These are phyloP conservation scores for Euglossa dilemma DNA, from an alignment of 1,140 invertebrate genomes.

Conservation along the genomic window DNA sequence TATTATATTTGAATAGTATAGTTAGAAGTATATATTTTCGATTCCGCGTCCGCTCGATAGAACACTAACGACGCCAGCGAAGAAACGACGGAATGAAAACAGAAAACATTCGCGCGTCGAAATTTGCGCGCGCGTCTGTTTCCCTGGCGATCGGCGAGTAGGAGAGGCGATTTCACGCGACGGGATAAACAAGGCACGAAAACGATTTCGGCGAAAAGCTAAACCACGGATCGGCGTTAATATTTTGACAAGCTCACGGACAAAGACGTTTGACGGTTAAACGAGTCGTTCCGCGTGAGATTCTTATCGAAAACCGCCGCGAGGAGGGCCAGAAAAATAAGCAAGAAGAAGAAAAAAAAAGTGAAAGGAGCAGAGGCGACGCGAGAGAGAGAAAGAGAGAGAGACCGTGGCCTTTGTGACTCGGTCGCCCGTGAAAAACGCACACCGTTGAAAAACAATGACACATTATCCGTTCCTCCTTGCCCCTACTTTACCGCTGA, in stretches of 20 bases:
- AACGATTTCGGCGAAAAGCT: background rate
- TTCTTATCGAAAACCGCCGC: conserved; percentile 30
- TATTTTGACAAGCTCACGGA: conserved; percentile 22
- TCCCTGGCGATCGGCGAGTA: background rate
- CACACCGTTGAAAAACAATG: conserved; percentile 67
- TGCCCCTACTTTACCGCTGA: conserved; percentile 16
- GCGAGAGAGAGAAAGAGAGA: conserved; percentile 17
- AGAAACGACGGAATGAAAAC: background rate
- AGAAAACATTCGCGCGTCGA: background rate
- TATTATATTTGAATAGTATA: too few relatives aligned
- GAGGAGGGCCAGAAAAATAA: conserved; percentile 21
- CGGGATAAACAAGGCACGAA: background rate
- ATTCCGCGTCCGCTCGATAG: too few relatives aligned
- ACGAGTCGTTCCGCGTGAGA: conserved; percentile 35
- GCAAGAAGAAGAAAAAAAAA: conserved; percentile 37
- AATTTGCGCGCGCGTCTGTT: background rate
- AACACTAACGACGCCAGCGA: too few relatives aligned
- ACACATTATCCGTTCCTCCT: conserved; percentile 48
- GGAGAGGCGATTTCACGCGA: background rate
- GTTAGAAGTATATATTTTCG: too few relatives aligned
- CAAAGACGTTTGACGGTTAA: conserved; percentile 19
- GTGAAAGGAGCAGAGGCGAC: background rate
- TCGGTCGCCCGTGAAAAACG: conserved; percentile 60
- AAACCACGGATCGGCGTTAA: background rate
- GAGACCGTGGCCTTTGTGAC: conserved; percentile 48